A percentile compares a stretch with the other conserved stretches of the same genome.
These are phyloP conservation scores for Sebastiscus tertius DNA, from an alignment of 2,797 vertebrate species.

Conservation along the genomic window DNA sequence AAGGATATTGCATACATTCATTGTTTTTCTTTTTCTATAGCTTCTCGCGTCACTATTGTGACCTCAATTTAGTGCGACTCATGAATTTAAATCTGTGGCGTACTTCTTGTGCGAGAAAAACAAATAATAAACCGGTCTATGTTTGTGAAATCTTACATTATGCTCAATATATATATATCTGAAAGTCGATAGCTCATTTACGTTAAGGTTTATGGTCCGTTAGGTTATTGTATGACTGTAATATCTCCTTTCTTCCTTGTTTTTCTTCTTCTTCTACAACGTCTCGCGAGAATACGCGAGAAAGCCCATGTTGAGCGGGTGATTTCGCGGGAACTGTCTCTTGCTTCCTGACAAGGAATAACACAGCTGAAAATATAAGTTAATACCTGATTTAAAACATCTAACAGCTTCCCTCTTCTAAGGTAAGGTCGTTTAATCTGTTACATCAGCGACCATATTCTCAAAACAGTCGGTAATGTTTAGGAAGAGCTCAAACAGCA, in stretches of 20 bases:
- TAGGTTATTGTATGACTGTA: background rate
- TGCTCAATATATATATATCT: background rate
- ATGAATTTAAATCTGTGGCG: too few relatives aligned
- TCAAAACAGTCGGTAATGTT: background rate
- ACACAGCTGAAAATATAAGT: background rate
- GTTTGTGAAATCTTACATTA: background rate
- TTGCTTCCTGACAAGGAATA: background rate
- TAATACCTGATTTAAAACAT: background rate
- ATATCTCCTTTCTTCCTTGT: too few relatives aligned
- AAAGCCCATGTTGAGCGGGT: background rate
- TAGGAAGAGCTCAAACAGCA: background rate
- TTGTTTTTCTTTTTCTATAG: too few relatives aligned
- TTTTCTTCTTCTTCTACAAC: rapidly evolving
- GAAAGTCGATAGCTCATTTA: rapidly evolving
- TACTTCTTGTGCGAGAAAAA: background rate
- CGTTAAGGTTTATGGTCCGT: rapidly evolving
- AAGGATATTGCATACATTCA: too few relatives aligned
- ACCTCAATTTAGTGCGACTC: too few relatives aligned
- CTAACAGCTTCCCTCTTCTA: background rate
- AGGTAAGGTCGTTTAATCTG: slow-evolving; percentile 15
- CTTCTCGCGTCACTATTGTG: too few relatives aligned
- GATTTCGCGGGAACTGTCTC: slow-evolving; percentile 69
- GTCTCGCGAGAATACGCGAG: slow-evolving; percentile 61
- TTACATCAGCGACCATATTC: background rate
- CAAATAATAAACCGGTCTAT: rapidly evolving